phyloP scores from a whole-genome alignment of 92 coral and sea anemone species.

The Hydrozoanthus gracilis region DNA sequence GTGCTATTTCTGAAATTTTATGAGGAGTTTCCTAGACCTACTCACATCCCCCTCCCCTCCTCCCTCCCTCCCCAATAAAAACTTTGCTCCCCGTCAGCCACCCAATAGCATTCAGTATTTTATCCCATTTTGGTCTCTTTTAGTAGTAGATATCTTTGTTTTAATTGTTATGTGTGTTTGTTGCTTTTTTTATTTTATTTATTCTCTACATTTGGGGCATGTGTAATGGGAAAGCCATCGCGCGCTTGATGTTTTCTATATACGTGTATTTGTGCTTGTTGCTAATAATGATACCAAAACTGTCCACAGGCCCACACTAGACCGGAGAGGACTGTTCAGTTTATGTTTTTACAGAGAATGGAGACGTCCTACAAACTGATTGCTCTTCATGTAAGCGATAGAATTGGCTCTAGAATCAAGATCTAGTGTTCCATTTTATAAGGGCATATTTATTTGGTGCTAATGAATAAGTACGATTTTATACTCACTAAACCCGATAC shows the following conservation, averaged over 20 bases:
- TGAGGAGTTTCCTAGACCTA: too few relatives aligned
- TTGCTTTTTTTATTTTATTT: background rate
- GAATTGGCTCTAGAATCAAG: too few relatives aligned
- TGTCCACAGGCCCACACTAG: slow-evolving; percentile 74
- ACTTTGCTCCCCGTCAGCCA: too few relatives aligned
- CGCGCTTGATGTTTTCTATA: background rate
- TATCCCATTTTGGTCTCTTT: background rate
- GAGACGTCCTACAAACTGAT: slow-evolving; percentile 86
- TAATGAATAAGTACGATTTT: too few relatives aligned
- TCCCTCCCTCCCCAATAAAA: too few relatives aligned
- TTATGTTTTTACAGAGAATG: slow-evolving; percentile 81
- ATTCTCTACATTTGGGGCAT: background rate
- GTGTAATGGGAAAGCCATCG: too few relatives aligned
- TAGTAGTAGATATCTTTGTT: background rate
- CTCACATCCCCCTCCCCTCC: too few relatives aligned
- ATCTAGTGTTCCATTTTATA: too few relatives aligned
- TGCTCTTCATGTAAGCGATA: slow-evolving; percentile 81
- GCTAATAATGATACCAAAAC: background rate
- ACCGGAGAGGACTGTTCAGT: slow-evolving; percentile 75
- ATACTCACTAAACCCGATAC: too few relatives aligned
- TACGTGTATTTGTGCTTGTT: background rate
- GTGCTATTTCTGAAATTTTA: too few relatives aligned
- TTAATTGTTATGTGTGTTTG: background rate
- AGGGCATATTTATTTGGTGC: too few relatives aligned
- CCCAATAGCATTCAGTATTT: background rate